These are phyloP conservation scores for Achlya flavicornis DNA, from an alignment of 2,888 invertebrate species.

Conservation along the genomic window DNA sequence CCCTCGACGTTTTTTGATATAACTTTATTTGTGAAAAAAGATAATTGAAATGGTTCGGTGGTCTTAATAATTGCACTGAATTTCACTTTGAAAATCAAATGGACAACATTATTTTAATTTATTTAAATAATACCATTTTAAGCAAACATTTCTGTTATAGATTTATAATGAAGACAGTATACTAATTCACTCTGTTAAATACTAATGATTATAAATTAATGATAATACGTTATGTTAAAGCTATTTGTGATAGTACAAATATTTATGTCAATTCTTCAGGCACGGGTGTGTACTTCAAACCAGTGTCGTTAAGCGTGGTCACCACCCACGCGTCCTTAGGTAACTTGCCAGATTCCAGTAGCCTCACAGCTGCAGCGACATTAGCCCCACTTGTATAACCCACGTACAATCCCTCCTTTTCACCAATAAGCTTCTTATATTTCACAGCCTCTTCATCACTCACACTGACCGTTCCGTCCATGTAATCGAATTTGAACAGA, in stretches of 20 bases:
- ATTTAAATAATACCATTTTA: too few relatives aligned
- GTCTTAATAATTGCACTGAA: neutral
- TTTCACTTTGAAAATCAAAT: too few relatives aligned
- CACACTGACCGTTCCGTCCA: constrained; percentile 70
- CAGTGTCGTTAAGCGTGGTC: constrained; percentile 68
- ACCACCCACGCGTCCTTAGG: constrained; percentile 74
- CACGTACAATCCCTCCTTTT: constrained; percentile 73
- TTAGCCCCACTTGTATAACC: constrained; percentile 78
- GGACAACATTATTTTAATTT: neutral
- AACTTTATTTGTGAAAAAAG: neutral
- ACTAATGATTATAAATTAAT: neutral
- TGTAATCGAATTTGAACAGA: constrained; percentile 65
- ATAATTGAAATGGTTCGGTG: constrained; percentile 1
- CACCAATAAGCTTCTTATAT: constrained; percentile 66
- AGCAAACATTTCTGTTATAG: too few relatives aligned
- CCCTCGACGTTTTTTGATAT: neutral
- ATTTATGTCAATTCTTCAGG: constrained; percentile 46
- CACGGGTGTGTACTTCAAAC: constrained; percentile 73
- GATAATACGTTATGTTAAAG: constrained; percentile 5
- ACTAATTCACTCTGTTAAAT: too few relatives aligned
- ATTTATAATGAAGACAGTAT: too few relatives aligned
- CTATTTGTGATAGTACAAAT: neutral
- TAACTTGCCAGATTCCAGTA: constrained; percentile 65
- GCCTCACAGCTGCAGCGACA: constrained; percentile 71
- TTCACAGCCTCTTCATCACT: constrained; percentile 68